Evolutionary conservation across 2,113 vertebrate species (phyloP).

Genomic region (Zapus hudsonius): DNA sequence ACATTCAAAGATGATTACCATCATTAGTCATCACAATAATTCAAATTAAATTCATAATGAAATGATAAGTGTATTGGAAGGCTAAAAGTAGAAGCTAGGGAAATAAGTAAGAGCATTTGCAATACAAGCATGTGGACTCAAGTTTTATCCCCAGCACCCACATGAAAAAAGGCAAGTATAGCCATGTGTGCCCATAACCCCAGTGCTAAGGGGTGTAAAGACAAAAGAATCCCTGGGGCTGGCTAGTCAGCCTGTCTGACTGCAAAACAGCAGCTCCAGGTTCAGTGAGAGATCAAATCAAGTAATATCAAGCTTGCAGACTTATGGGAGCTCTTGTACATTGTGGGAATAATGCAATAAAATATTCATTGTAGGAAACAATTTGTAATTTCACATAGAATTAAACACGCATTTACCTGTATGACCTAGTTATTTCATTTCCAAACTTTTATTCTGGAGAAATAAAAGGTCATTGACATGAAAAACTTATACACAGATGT

Average conservation of each 20-base stretch:
- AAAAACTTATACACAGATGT: not conserved
- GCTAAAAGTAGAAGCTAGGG: not conserved
- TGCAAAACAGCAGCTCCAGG: too few species aligned
- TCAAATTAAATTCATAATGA: not conserved
- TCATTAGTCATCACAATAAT: not conserved
- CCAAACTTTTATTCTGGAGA: not conserved
- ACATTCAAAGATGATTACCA: constrained; percentile 1
- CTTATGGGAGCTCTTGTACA: not conserved
- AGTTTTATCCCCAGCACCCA: too few species aligned
- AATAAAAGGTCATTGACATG: not conserved
- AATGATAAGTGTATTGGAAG: not conserved
- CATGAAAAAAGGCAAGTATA: too few species aligned
- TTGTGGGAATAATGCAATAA: not conserved
- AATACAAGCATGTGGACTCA: too few species aligned
- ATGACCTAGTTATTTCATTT: not conserved
- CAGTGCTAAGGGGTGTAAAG: too few species aligned
- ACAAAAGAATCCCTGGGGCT: too few species aligned
- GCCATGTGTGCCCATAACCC: too few species aligned
- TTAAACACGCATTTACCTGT: not conserved
- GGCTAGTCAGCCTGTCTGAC: too few species aligned
- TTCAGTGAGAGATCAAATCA: not conserved
- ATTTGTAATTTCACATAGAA: not conserved
- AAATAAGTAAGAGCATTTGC: too few species aligned
- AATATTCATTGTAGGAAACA: not conserved
- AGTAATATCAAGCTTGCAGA: not conserved